Percentiles rank a stretch among this genome's conserved stretches.
phyloP scores from a whole-genome alignment of 2,888 invertebrate genomes.

The Apamea crenata region DNA sequence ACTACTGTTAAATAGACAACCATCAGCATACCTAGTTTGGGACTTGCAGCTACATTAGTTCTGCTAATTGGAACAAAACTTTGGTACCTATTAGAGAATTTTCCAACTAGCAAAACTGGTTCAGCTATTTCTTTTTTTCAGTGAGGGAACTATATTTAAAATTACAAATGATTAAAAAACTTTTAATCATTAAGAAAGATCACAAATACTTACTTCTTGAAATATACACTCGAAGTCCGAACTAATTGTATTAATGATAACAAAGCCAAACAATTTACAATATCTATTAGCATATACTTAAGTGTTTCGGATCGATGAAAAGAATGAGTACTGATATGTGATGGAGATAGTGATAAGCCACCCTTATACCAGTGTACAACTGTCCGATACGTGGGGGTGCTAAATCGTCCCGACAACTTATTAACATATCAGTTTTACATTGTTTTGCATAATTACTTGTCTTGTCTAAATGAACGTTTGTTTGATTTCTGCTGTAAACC shows the following conservation, averaged over 20 bases:
- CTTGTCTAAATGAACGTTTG: constrained; percentile 59
- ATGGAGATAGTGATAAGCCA: constrained; percentile 79
- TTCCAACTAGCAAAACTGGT: too few species aligned
- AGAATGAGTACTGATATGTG: constrained; percentile 77
- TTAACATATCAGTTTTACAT: constrained; percentile 87
- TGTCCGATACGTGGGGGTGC: constrained; percentile 83
- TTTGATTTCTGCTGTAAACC: constrained; percentile 44
- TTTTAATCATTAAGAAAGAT: constrained; percentile 21
- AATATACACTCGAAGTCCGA: constrained; percentile 35
- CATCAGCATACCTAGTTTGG: too few species aligned
- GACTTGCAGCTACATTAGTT: too few species aligned
- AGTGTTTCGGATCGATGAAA: constrained; percentile 80
- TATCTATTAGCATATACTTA: constrained; percentile 74
- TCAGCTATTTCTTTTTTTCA: too few species aligned
- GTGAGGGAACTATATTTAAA: constrained; percentile 18
- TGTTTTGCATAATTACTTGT: constrained; percentile 83
- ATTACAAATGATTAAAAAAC: constrained; percentile 29
- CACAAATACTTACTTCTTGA: constrained; percentile 13
- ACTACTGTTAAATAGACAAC: too few species aligned
- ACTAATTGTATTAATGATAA: constrained; percentile 71
- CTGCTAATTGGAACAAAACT: too few species aligned
- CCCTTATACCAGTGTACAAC: constrained; percentile 80
- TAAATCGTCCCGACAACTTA: constrained; percentile 86
- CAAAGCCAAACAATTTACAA: constrained; percentile 69
- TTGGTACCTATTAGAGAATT: too few species aligned